Evolutionary conservation across 2,888 invertebrate species (phyloP), one percentile per base, ranked within the genome.

Genomic region (Aleiodes leptofemur): DNA sequence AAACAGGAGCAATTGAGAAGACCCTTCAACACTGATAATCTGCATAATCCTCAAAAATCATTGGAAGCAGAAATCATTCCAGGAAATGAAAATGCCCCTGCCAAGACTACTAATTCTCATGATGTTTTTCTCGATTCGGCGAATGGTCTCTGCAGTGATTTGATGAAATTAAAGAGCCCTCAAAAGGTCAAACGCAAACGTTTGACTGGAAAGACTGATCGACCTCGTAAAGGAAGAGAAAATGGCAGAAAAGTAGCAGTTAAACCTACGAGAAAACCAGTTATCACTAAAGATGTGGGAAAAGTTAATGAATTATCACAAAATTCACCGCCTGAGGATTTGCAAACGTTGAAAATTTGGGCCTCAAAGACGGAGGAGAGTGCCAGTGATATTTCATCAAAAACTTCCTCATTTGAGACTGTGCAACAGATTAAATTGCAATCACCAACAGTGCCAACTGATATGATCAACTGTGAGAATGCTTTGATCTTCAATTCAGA

Each of bases 391-490:
- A 64, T 11, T 64, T 48, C 34, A 31, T 11, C 59, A 11, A 16
- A 6, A 64, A 16, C 16, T 7, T 11, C 14, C 1, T 1, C 23
- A 11, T 0, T 16, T 16, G 64, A 64, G 14, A 48, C 14, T 48
- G 14, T 23, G 9, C 43, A 64, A 48, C 48, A 16, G 16, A 64
- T 64, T 48, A 48, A 64, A 23, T 14, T 64, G 9, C 3, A 48
- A 8, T 64, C 64, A 1, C 43, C 64, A 64, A 48, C 48, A 23
- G 48, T 64, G 23, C 64, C 64, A 5, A 13, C 6, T 0, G 48
- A 64, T 4, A 64, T 64, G 11, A 64, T 64, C 8, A 64, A 64
- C 48, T 64, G 64, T 16, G 64, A 64, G 48, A 64, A 14, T 64
- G 64, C 64, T 64, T 13, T 64, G 11, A 48, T 64, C 23, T 64